These are phyloP conservation scores for Halcyon malimbica DNA, from an alignment of 2,113 vertebrate species.

Conservation along the genomic window DNA sequence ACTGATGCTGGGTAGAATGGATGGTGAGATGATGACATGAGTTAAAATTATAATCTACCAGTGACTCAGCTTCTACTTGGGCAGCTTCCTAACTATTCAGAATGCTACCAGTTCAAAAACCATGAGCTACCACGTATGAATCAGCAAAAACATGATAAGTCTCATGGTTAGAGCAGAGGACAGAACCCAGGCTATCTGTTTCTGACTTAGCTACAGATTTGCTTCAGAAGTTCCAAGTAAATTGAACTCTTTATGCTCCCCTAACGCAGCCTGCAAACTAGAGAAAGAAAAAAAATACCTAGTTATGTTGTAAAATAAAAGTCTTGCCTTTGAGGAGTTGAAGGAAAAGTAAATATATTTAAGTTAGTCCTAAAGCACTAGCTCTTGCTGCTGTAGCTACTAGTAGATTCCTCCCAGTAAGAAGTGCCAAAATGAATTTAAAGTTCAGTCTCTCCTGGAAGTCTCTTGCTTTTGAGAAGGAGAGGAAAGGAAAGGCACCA, in stretches of 20 bases:
- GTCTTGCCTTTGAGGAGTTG: neutral
- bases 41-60: constrained; percentile 17
- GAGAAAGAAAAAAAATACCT: neutral
- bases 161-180: neutral
- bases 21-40: neutral
- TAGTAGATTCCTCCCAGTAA: neutral
- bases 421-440: constrained; percentile 15
- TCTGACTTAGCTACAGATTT: neutral
- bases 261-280: neutral
- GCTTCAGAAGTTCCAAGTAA: neutral
- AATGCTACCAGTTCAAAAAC: neutral
- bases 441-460: constrained; percentile 43
- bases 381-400: neutral
- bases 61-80: constrained; percentile 2
- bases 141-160: neutral
- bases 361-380: neutral
- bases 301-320: neutral
- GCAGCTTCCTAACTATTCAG: neutral
- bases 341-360: neutral
- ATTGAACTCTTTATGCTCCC: neutral
- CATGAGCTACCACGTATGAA: neutral
- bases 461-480: constrained; percentile 22
- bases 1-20: neutral
- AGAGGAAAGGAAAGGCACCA: constrained; percentile 46
- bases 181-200: neutral